Evolutionary conservation across 1,140 invertebrate genomes (phyloP), one percentile per base, ranked within the genome.

Genomic region (Rhagoletis pomonella): DNA sequence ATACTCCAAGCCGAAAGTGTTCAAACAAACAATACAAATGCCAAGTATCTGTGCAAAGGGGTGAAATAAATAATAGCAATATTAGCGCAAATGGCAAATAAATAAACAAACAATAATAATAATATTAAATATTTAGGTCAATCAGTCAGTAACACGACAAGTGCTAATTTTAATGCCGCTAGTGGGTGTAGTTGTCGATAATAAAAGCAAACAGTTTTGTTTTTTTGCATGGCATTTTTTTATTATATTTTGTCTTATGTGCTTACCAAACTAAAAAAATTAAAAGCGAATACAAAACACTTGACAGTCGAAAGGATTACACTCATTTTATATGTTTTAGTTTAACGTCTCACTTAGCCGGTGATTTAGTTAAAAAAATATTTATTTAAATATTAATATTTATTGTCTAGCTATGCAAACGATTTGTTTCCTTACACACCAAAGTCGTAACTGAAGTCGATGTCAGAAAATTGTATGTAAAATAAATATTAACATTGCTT

Each of bases 211-310:
- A 67, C 17, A 19, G 14, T 73, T 73, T 73, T 73, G 39, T 1
- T 44, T 47, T 5, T 29, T 29, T 81, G 73, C 47, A 55, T 10
- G 50, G 7, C 1, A 29, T 69, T 29, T 58, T 81, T 50, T 81
- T 81, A 9, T 19, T 81, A 29, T 29, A 29, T 29, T 81, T 55
- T 55, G 44, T 17, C 7, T 42, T 29, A 29, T 19, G 4, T 9
- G 62, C 89, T 91, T 85, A 91, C 91, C 91, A 92, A 89, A 88
- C 92, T 92, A 5, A 92, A 85, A 39, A 91, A 87, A 90, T 92
- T 92, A 89, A 89, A 90, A 81, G 90, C 84, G 14, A 92, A 90
- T 77, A 90, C 90, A 47, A 90, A 89, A 86, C 89, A 90, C 81
- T 91, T 92, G 12, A 92, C 90, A 86, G 91, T 89, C 88, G 89